Evolutionary conservation across 2,888 invertebrate genomes (phyloP).

Genomic region (Labia minor): DNA sequence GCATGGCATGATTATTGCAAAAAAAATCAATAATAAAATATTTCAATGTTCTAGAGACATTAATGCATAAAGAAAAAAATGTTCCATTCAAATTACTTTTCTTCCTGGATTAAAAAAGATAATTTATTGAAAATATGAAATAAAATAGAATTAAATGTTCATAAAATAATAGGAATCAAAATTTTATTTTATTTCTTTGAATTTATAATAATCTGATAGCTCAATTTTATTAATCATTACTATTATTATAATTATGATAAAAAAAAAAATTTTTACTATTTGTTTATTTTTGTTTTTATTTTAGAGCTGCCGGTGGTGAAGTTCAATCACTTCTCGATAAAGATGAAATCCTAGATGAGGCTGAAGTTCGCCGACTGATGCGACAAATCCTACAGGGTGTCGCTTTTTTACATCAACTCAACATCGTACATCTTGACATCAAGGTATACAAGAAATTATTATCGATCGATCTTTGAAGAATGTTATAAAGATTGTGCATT

Average conservation of each 20-base stretch:
- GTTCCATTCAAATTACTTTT: too few species aligned
- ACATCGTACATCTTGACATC: conserved; percentile 52
- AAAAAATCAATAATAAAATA: too few species aligned
- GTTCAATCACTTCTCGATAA: conserved; percentile 46
- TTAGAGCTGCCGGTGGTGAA: conserved; percentile 50
- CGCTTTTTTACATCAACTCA: conserved; percentile 45
- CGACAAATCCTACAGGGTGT: conserved; percentile 48
- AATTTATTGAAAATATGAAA: too few species aligned
- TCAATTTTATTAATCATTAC: too few species aligned
- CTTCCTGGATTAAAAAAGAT: too few species aligned
- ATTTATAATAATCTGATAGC: too few species aligned
- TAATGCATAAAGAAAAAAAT: too few species aligned
- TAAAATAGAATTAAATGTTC: too few species aligned
- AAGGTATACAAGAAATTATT: conserved; percentile 39
- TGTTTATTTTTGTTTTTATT: conserved; percentile 26
- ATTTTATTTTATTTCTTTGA: not conserved
- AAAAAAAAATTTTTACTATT: not conserved
- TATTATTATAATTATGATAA: not conserved
- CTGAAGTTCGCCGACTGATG: conserved; percentile 43
- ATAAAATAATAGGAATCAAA: too few species aligned
- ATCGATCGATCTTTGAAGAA: not conserved
- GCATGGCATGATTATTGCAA: too few species aligned
- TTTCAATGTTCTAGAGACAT: too few species aligned
- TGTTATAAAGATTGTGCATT: not conserved
- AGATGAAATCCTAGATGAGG: conserved; percentile 43